Evolutionary conservation across 2,797 vertebrate genomes (phyloP).

Genomic region (Sus cebifrons): DNA sequence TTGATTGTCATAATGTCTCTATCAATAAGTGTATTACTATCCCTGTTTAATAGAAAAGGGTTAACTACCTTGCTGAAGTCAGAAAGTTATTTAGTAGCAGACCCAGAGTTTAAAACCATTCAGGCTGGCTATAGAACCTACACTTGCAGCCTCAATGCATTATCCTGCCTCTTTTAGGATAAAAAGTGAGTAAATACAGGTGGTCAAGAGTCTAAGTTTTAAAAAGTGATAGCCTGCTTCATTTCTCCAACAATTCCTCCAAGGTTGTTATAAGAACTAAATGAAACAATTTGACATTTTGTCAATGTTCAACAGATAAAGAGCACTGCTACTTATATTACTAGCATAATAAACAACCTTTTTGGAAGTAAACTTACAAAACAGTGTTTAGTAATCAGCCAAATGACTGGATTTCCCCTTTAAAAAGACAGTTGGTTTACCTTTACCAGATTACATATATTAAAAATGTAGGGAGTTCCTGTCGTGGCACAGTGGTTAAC

Average conservation of each 20-base stretch:
- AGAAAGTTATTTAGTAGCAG: neutral
- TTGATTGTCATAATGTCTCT: neutral
- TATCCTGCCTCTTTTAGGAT: neutral
- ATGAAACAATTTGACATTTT: neutral
- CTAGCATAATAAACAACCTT: neutral
- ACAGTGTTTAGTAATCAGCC: neutral
- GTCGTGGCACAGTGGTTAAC: no score
- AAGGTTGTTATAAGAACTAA: neutral
- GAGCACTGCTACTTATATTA: neutral
- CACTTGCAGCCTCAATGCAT: neutral
- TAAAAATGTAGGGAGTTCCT: neutral
- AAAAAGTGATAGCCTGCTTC: neutral
- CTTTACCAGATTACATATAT: neutral
- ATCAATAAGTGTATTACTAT: neutral
- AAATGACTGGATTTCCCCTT: neutral
- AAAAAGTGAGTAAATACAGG: neutral
- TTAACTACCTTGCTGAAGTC: slow-evolving; percentile 14
- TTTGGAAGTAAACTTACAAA: slow-evolving; percentile 32
- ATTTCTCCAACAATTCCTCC: neutral
- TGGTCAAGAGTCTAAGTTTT: neutral
- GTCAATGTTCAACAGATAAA: neutral
- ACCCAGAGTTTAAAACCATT: neutral
- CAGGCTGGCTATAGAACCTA: neutral
- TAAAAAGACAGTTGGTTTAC: neutral
- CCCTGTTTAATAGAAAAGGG: neutral